Evolutionary conservation across 2,888 invertebrate genomes (phyloP).

Genomic region (Brassicogethes aeneus): DNA sequence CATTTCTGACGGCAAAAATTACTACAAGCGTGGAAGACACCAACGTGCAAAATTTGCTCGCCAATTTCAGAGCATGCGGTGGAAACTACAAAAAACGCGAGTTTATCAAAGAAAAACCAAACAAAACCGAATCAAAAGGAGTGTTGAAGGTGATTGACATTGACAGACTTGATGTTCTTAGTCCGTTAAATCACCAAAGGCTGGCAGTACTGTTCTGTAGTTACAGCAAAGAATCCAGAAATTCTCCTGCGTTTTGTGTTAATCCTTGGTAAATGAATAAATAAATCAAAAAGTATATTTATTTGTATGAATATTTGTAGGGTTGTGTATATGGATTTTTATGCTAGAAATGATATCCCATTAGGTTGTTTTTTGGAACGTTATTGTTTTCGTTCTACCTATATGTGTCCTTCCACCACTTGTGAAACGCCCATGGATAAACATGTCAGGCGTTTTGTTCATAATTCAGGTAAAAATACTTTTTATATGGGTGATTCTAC

Average conservation of each 20-base stretch:
- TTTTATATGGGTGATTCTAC: neutral
- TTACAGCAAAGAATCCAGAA: conserved; percentile 63
- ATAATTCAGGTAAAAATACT: conserved; percentile 52
- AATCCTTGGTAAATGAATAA: conserved; percentile 63
- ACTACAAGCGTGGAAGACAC: conserved; percentile 54
- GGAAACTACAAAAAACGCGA: conserved; percentile 47
- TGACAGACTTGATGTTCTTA: conserved; percentile 55
- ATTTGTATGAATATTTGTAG: too few relatives aligned
- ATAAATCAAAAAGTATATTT: neutral
- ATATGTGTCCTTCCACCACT: conserved; percentile 69
- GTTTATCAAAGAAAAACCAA: conserved; percentile 19
- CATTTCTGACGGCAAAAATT: conserved; percentile 64
- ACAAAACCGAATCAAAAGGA: conserved; percentile 19
- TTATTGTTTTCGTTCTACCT: conserved; percentile 81
- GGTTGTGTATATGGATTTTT: conserved; percentile 90
- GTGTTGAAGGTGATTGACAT: conserved; percentile 13
- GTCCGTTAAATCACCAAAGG: conserved; percentile 76
- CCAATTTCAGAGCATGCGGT: conserved; percentile 82
- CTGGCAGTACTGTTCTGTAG: conserved; percentile 86
- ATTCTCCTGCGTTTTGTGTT: conserved; percentile 82
- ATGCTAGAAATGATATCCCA: conserved; percentile 90
- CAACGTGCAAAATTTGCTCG: conserved; percentile 62
- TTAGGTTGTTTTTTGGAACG: conserved; percentile 88
- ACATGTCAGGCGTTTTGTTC: conserved; percentile 84
- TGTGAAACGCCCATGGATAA: conserved; percentile 81